phyloP scores from a whole-genome alignment of 2,888 invertebrate species.

The Xestobium rufovillosum region DNA sequence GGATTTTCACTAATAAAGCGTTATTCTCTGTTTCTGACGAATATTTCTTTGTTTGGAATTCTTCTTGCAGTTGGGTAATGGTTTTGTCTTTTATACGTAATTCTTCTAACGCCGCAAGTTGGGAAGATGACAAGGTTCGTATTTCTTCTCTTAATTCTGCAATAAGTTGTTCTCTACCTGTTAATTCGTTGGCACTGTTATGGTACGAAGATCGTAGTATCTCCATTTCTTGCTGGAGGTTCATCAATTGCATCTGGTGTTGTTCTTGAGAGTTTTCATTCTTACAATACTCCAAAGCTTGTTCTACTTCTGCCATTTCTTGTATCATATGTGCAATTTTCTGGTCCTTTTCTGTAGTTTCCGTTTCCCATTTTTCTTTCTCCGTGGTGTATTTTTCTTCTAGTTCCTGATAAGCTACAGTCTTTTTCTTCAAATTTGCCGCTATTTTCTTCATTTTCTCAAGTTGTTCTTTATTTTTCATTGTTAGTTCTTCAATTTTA shows the following conservation, averaged over 20 bases:
- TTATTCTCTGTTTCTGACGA: conserved; percentile 41
- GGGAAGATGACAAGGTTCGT: conserved; percentile 7
- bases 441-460: conserved; percentile 76
- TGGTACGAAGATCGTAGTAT: conserved; percentile 16
- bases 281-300: conserved; percentile 24
- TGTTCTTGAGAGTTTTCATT: conserved; percentile 5
- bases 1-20: conserved; percentile 58
- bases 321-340: conserved; percentile 27
- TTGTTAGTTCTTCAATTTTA: conserved; percentile 47
- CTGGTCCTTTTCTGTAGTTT: conserved; percentile 30
- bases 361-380: conserved; percentile 35
- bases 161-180: conserved; percentile 23
- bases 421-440: conserved; percentile 67
- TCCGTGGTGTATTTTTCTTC: conserved; percentile 43
- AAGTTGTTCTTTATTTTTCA: conserved; percentile 59
- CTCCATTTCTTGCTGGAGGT: conserved; percentile 30
- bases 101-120: conserved; percentile 13
- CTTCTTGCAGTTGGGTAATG: conserved; percentile 38
- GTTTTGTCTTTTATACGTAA: conserved; percentile 24
- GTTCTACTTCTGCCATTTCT: conserved; percentile 22
- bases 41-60: conserved; percentile 37
- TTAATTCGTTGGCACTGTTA: conserved; percentile 21
- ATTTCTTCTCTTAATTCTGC: conserved; percentile 22
- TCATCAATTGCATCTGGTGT: conserved; percentile 14
- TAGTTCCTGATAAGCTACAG: conserved; percentile 55